Conservation (phyloP, 2,888 invertebrate genomes). For the Anorthoa munda region DNA sequence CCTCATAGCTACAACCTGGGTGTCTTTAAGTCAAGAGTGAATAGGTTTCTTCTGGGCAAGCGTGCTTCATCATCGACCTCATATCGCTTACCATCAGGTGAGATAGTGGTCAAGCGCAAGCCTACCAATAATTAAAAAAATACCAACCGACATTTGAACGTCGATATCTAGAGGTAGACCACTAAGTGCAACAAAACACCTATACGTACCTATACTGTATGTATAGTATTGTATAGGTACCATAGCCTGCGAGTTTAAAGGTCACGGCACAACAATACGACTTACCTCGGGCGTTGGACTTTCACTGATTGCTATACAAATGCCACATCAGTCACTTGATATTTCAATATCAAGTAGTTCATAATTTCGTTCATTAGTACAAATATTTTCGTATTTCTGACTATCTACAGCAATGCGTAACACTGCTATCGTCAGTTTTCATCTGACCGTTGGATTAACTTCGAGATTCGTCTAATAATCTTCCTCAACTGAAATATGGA, state of each 20-base stretch:
- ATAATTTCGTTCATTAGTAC: slow-evolving; percentile 39
- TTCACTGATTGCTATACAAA: slow-evolving; percentile 55
- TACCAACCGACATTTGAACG: slow-evolving; percentile 25
- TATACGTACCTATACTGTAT: not conserved
- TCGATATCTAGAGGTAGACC: slow-evolving; percentile 6
- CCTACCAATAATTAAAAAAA: too few relatives aligned
- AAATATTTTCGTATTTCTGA: slow-evolving; percentile 51
- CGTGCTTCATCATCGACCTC: too few relatives aligned
- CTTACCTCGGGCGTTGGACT: slow-evolving; percentile 31
- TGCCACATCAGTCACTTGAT: slow-evolving; percentile 35
- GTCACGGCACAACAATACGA: slow-evolving; percentile 53
- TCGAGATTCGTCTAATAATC: slow-evolving; percentile 69
- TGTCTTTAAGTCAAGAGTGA: too few relatives aligned
- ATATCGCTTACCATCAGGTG: too few relatives aligned
- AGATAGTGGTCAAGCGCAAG: too few relatives aligned
- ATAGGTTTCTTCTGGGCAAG: too few relatives aligned
- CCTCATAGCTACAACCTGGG: too few relatives aligned
- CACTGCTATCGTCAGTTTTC: slow-evolving; percentile 63
- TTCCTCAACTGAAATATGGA: slow-evolving; percentile 79
- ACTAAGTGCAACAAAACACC: slow-evolving; percentile 1
- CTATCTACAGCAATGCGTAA: slow-evolving; percentile 24
- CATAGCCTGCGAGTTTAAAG: slow-evolving; percentile 42
- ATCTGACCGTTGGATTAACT: slow-evolving; percentile 67
- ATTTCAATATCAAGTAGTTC: slow-evolving; percentile 46
- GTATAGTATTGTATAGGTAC: not conserved